Conservation (phyloP, 2,888 invertebrate species). For the Drosophila melanosoma region DNA sequence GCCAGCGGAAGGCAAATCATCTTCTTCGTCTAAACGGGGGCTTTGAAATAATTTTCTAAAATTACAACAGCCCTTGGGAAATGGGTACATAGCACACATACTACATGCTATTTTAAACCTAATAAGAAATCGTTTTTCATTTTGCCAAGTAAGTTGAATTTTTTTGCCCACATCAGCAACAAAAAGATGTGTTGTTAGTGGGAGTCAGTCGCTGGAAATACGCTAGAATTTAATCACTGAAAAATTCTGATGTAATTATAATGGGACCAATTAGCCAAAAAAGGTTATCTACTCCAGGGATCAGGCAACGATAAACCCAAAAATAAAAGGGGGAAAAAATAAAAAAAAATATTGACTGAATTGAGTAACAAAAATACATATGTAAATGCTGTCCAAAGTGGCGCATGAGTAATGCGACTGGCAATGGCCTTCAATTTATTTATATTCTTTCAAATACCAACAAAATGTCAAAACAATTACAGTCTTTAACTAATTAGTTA, state of each 20-base stretch:
- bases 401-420: constrained; percentile 13
- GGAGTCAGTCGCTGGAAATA: constrained; percentile 41
- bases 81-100: constrained; percentile 2
- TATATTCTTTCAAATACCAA: not conserved
- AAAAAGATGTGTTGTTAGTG: not conserved
- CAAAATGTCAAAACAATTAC: constrained; percentile 1
- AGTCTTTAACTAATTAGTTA: not conserved
- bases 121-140: constrained; percentile 62
- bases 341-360: not conserved
- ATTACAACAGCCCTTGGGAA: constrained; percentile 43
- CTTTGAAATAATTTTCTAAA: constrained; percentile 55
- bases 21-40: constrained; percentile 37
- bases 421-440: not conserved
- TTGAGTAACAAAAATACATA: not conserved
- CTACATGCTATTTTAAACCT: constrained; percentile 53
- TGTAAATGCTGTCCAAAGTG: not conserved
- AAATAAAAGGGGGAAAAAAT: not conserved
- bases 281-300: not conserved
- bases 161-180: not conserved
- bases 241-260: constrained; percentile 59
- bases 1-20: constrained; percentile 22
- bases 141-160: constrained; percentile 16
- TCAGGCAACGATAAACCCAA: constrained; percentile 4
- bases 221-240: constrained; percentile 49
- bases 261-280: constrained; percentile 51